Evolutionary conservation across 2,113 vertebrate genomes (phyloP).

Genomic region (Nibea albiflora): DNA sequence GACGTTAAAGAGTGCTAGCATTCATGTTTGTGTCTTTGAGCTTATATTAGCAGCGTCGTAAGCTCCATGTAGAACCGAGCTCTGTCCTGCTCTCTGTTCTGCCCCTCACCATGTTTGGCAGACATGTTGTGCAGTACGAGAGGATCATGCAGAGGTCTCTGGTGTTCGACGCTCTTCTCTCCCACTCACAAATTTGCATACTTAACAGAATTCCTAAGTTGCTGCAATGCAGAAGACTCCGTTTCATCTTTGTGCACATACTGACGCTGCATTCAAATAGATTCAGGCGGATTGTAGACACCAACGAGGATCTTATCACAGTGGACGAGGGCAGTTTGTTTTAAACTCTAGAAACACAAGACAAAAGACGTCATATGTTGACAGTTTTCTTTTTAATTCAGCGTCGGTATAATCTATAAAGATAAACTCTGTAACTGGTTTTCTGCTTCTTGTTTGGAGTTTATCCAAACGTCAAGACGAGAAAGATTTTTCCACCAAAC

Average conservation of each 20-base stretch:
- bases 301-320: too few species aligned
- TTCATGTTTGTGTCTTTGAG: neutral
- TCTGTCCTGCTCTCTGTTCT: constrained; percentile 8
- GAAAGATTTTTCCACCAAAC: too few species aligned
- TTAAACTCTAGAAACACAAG: too few species aligned
- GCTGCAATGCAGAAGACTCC: constrained; percentile 57
- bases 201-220: constrained; percentile 72
- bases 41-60: neutral
- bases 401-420: too few species aligned
- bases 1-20: neutral
- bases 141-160: constrained; percentile 42
- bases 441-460: too few species aligned
- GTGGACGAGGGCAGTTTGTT: too few species aligned
- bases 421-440: too few species aligned
- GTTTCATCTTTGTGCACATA: constrained; percentile 8
- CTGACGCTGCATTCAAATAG: neutral
- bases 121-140: constrained; percentile 15
- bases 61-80: neutral
- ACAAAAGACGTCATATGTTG: too few species aligned
- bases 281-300: too few species aligned
- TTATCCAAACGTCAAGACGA: too few species aligned
- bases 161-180: constrained; percentile 37
- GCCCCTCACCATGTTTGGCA: neutral
- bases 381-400: too few species aligned
- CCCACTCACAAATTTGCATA: constrained; percentile 68